A percentile compares a stretch with the other conserved stretches of the same genome.
phyloP scores from a whole-genome alignment of 2,797 vertebrate genomes.

The Babyrousa celebensis region DNA sequence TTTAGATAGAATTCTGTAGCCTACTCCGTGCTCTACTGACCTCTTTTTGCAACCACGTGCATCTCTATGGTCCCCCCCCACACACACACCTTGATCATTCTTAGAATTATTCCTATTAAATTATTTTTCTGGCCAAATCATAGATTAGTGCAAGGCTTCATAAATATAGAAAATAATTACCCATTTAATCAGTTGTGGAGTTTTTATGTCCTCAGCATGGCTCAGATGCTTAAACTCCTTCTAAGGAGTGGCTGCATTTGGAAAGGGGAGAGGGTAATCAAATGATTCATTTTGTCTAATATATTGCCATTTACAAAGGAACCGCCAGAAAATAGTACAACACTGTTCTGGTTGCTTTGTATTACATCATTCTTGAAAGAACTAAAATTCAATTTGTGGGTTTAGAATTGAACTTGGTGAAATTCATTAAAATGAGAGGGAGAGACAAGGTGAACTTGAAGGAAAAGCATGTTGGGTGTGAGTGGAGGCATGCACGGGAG shows the following conservation, averaged over 20 bases:
- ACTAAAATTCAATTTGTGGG: slow-evolving; percentile 75
- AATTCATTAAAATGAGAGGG: slow-evolving; percentile 67
- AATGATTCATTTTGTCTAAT: slow-evolving; percentile 63
- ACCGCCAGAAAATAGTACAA: slow-evolving; percentile 67
- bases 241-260: slow-evolving; percentile 56
- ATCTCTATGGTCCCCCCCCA: not conserved
- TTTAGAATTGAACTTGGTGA: slow-evolving; percentile 70
- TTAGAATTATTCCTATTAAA: slow-evolving; percentile 61
- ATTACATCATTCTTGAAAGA: slow-evolving; percentile 76
- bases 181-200: slow-evolving; percentile 28
- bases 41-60: not conserved
- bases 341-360: slow-evolving; percentile 49
- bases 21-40: slow-evolving; percentile 12
- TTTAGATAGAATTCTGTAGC: slow-evolving; percentile 53
- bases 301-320: slow-evolving; percentile 73
- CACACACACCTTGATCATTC: not conserved
- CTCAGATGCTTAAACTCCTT: slow-evolving; percentile 54
- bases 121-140: slow-evolving; percentile 63
- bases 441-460: slow-evolving; percentile 66
- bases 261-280: slow-evolving; percentile 25
- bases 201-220: slow-evolving; percentile 18
- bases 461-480: slow-evolving; percentile 2
- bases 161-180: not conserved
- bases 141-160: not conserved
- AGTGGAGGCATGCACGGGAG: not conserved